A percentile compares a stretch with the other conserved stretches of the same genome.
phyloP scores from a whole-genome alignment of 2,113 vertebrate genomes.

The Cricetomys ansorgei region DNA sequence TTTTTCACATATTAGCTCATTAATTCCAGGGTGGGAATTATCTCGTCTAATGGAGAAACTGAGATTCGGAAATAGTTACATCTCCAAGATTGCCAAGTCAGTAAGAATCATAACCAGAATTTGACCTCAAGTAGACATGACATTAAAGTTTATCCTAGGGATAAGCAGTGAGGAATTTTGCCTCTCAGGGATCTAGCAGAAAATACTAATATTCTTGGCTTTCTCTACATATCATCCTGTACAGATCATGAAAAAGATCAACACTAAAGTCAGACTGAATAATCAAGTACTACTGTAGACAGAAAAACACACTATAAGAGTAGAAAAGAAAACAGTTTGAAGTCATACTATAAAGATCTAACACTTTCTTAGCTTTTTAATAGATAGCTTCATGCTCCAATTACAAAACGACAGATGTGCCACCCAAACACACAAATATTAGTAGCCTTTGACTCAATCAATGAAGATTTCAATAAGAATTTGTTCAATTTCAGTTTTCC shows the following conservation, averaged over 20 bases:
- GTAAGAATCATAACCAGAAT: not conserved
- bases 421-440: not conserved
- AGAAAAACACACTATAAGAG: not conserved
- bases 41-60: not conserved
- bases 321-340: slow-evolving; percentile 21
- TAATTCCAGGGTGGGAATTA: not conserved
- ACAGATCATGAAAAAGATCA: not conserved
- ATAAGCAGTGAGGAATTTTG: not conserved
- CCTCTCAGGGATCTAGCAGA: not conserved
- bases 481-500: slow-evolving; percentile 6
- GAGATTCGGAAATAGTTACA: not conserved
- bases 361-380: not conserved
- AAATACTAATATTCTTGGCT: slow-evolving; percentile 11
- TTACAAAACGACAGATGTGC: not conserved
- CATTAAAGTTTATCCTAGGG: not conserved
- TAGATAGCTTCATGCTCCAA: not conserved
- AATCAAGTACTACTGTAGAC: not conserved
- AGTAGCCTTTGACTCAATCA: not conserved
- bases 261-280: not conserved
- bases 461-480: slow-evolving; percentile 9
- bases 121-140: not conserved
- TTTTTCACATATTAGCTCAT: not conserved
- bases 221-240: not conserved
- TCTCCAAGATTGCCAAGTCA: not conserved
- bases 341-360: not conserved